A percentile compares a stretch with the other conserved stretches of the same genome.
Evolutionary conservation across 1,140 invertebrate genomes (phyloP).

Genomic region (Ectropis grisescens): DNA sequence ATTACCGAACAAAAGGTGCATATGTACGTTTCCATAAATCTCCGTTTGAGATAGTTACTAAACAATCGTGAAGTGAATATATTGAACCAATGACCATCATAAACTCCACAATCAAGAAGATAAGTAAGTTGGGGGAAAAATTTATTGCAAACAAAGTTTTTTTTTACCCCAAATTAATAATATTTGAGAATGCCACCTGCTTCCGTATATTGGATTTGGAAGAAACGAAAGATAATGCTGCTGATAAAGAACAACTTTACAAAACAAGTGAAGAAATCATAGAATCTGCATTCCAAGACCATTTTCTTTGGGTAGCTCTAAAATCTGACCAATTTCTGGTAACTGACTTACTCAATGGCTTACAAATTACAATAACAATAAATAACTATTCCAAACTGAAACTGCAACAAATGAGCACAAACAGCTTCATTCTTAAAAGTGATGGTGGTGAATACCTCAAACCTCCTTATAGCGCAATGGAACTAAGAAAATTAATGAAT

Average conservation of each 20-base stretch:
- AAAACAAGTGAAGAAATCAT: slow-evolving; percentile 25
- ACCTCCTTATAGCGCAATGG: slow-evolving; percentile 13
- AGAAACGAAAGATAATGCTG: no score
- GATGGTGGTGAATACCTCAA: slow-evolving; percentile 41
- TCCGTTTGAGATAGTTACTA: no score
- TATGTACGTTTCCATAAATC: no score
- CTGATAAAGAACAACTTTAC: slow-evolving; percentile 12
- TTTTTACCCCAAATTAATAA: slow-evolving; percentile 32
- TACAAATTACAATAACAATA: slow-evolving; percentile 27
- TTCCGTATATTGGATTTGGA: slow-evolving; percentile 21
- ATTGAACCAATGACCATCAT: slow-evolving; percentile 10
- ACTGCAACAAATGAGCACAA: no score
- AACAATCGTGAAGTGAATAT: no score
- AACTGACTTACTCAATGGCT: slow-evolving; percentile 21
- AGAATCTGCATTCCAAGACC: slow-evolving; percentile 24
- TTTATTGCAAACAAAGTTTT: slow-evolving; percentile 10
- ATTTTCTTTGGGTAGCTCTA: slow-evolving; percentile 36
- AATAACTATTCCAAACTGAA: no score
- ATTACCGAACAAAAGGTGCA: no score
- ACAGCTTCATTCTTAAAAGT: no score
- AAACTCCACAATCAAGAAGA: slow-evolving; percentile 2
- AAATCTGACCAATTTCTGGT: slow-evolving; percentile 31
- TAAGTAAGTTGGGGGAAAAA: neutral
- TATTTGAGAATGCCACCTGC: slow-evolving; percentile 30
- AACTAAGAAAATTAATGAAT: slow-evolving; percentile 11